Conservation (phyloP, 1,140 invertebrate genomes). For the Trypoxylus dichotomus region DNA sequence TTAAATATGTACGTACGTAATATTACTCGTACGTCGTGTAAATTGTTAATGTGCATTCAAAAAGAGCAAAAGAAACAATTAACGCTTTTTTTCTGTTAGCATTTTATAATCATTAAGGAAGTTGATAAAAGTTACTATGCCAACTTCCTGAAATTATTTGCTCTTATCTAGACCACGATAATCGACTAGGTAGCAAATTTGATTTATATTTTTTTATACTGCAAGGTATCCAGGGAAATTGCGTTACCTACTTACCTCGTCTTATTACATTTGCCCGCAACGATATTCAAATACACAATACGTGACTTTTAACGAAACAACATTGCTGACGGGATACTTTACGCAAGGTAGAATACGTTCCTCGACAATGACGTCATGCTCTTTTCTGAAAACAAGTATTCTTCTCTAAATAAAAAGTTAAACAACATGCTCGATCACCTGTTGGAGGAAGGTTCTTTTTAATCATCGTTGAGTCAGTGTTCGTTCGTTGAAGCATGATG, state of each 20-base stretch:
- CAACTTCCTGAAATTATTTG: not conserved
- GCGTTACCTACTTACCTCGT: too few relatives aligned
- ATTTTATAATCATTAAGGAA: not conserved
- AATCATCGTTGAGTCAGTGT: not conserved
- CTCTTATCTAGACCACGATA: constrained; percentile 8
- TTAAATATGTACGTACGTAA: not conserved
- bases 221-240: too few relatives aligned
- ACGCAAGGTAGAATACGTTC: not conserved
- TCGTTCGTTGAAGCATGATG: not conserved
- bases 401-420: not conserved
- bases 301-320: constrained; percentile 13
- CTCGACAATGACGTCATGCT: constrained; percentile 15
- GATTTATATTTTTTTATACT: not conserved
- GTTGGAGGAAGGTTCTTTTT: not conserved
- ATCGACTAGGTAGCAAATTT: not conserved
- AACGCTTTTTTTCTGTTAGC: not conserved
- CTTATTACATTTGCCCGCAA: too few relatives aligned
- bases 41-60: not conserved
- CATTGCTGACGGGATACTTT: not conserved
- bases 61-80: not conserved
- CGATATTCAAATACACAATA: not conserved
- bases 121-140: constrained; percentile 6
- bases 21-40: too few relatives aligned
- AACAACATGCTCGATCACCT: not conserved
- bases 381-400: not conserved